Evolutionary conservation across 1,140 invertebrate species (phyloP).

Genomic region (Drosophila orena): DNA sequence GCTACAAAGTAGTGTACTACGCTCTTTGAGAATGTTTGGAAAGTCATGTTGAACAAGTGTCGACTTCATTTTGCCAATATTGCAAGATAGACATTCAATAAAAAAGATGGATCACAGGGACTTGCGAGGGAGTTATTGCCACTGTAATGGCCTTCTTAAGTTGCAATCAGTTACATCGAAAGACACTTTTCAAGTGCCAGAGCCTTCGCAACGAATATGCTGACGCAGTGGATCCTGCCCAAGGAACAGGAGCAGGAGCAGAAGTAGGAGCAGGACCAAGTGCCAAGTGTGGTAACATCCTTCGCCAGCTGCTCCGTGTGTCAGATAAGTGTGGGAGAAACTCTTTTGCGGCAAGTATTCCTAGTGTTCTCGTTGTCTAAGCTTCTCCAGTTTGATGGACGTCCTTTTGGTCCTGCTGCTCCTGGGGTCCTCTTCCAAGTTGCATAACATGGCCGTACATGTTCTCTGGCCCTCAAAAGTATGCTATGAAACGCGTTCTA

Average conservation of each 20-base stretch:
- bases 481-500: slow-evolving; percentile 63
- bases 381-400: slow-evolving; percentile 52
- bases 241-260: slow-evolving; percentile 13
- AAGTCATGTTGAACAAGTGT: not conserved
- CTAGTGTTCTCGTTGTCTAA: slow-evolving; percentile 47
- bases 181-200: slow-evolving; percentile 41
- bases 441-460: slow-evolving; percentile 44
- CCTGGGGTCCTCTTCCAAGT: slow-evolving; percentile 14
- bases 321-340: slow-evolving; percentile 54
- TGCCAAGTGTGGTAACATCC: slow-evolving; percentile 15
- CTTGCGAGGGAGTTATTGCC: slow-evolving; percentile 16
- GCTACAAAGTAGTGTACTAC: too few species aligned
- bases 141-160: slow-evolving; percentile 15
- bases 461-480: slow-evolving; percentile 42
- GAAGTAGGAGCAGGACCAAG: slow-evolving; percentile 3
- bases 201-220: slow-evolving; percentile 17
- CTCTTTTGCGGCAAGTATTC: slow-evolving; percentile 36
- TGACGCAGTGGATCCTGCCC: slow-evolving; percentile 31
- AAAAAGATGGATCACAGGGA: slow-evolving; percentile 17
- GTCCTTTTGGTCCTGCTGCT: not conserved
- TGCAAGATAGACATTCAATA: not conserved
- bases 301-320: slow-evolving; percentile 50
- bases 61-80: not conserved
- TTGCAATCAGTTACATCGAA: slow-evolving; percentile 40
- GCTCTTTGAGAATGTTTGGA: not conserved